Percentiles rank a stretch among this genome's conserved stretches.
Conservation (phyloP, 2,888 invertebrate species). For the Disparrhopalites patrizii region DNA sequence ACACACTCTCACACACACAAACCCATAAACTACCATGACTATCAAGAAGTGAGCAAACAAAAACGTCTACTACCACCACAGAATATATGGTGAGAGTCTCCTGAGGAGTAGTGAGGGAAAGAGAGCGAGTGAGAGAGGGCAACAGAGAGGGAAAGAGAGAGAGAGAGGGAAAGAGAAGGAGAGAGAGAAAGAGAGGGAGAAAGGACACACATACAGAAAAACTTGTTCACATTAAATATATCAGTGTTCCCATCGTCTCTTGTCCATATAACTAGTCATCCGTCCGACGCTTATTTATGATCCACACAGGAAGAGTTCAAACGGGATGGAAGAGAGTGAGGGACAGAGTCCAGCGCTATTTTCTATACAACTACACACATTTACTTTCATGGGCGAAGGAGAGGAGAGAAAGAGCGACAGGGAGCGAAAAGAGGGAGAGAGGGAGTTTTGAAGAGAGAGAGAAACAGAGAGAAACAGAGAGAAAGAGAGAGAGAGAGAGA, state of each 20-base stretch:
- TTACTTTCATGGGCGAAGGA: too few species aligned
- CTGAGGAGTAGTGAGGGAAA: not conserved
- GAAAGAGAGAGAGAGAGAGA: conserved; percentile 1
- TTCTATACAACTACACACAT: not conserved
- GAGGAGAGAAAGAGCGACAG: too few species aligned
- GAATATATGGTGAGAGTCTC: not conserved
- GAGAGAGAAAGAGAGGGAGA: not conserved
- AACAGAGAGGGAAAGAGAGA: not conserved
- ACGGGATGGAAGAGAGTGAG: conserved; percentile 15
- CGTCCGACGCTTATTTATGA: conserved; percentile 28
- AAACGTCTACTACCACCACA: conserved; percentile 11
- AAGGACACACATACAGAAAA: too few species aligned
- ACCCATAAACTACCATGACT: conserved; percentile 8
- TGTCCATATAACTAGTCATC: conserved; percentile 25
- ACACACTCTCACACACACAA: too few species aligned
- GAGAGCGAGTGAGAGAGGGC: not conserved
- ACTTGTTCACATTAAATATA: conserved; percentile 22
- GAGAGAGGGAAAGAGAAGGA: not conserved
- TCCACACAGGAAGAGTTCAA: conserved; percentile 30
- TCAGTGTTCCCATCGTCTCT: conserved; percentile 15
- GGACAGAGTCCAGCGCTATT: not conserved
- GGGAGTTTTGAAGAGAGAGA: too few species aligned
- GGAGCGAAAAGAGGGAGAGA: conserved; percentile 5
- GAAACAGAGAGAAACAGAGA: too few species aligned
- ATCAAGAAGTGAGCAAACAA: conserved; percentile 8